Evolutionary conservation across 2,113 vertebrate genomes (phyloP).

Genomic region (Urocolius indicus): DNA sequence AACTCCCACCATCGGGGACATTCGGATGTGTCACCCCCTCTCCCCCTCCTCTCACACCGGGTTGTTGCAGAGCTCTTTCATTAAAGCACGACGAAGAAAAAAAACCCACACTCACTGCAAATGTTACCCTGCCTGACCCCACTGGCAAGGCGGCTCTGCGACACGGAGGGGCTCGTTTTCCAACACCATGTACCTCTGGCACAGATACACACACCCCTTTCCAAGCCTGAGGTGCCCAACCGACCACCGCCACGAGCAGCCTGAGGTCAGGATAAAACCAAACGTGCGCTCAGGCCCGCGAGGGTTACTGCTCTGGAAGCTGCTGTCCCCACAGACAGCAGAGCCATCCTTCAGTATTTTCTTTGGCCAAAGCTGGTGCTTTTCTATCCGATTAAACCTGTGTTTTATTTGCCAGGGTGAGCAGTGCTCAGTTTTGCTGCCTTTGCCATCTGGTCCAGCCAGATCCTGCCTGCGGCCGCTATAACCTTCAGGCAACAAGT

Average conservation of each 20-base stretch:
- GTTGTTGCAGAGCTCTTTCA: not conserved
- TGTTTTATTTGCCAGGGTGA: not conserved
- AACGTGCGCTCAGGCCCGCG: no score
- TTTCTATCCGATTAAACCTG: not conserved
- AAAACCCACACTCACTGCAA: no score
- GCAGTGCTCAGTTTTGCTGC: not conserved
- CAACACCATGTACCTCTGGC: no score
- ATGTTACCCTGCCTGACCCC: no score
- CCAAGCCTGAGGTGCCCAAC: no score
- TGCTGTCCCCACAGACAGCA: no score
- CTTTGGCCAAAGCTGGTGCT: not conserved
- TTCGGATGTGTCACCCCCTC: fast-evolving
- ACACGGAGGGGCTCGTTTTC: no score
- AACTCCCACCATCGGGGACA: fast-evolving
- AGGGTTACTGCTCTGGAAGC: no score
- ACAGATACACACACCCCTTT: no score
- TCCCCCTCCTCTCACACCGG: fast-evolving
- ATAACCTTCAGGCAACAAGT: not conserved
- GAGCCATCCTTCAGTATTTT: not conserved
- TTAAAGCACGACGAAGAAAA: not conserved
- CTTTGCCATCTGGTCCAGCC: fast-evolving
- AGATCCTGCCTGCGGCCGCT: not conserved
- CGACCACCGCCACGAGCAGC: no score
- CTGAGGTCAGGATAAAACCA: no score
- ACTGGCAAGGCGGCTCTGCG: no score